Conservation (phyloP, 2,888 invertebrate genomes). For the Rhogogaster chlorosoma region DNA sequence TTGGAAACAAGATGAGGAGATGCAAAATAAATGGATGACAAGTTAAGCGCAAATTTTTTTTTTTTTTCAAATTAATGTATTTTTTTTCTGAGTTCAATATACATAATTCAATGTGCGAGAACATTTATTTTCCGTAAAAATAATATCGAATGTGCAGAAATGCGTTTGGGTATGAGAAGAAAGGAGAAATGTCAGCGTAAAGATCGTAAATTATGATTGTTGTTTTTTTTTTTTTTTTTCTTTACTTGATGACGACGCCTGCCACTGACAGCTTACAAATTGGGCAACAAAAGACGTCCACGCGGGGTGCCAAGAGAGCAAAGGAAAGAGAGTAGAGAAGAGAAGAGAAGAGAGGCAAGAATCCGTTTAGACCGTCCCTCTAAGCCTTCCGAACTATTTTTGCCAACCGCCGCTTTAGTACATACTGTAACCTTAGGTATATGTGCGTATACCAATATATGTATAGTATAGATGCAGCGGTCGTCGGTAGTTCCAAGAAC, state of each 20-base stretch:
- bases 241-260: constrained; percentile 41
- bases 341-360: constrained; percentile 29
- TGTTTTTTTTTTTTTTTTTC: not conserved
- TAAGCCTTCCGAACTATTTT: constrained; percentile 48
- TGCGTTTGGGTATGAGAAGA: not conserved
- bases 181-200: not conserved
- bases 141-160: not conserved
- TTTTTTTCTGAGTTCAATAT: too few relatives aligned
- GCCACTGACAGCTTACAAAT: constrained; percentile 64
- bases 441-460: not conserved
- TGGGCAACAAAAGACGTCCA: constrained; percentile 62
- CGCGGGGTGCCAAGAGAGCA: constrained; percentile 51
- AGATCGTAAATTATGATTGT: constrained; percentile 41
- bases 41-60: not conserved
- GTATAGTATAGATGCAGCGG: constrained; percentile 34
- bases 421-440: constrained; percentile 10
- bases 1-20: not conserved
- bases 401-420: constrained; percentile 18
- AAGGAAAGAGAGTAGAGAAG: constrained; percentile 8
- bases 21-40: not conserved
- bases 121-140: not conserved
- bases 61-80: too few relatives aligned
- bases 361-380: constrained; percentile 37
- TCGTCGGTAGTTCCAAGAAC: constrained; percentile 59
- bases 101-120: not conserved